Evolutionary conservation across 1,140 invertebrate species (phyloP).

Genomic region (Drosophila saltans): DNA sequence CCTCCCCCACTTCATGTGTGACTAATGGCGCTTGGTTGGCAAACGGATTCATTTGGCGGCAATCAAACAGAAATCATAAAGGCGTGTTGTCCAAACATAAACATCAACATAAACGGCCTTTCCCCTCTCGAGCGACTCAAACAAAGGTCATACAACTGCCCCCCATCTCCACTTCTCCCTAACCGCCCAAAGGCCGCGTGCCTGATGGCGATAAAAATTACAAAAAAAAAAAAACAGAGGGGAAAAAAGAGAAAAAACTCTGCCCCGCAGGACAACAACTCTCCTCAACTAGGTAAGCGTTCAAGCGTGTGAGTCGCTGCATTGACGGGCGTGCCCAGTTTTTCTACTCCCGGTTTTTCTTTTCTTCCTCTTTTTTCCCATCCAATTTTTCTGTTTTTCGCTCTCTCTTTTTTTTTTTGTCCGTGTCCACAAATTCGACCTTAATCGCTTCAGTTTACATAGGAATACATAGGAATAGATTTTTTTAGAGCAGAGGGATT

Average conservation of each 20-base stretch:
- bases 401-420: too few species aligned
- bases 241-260: not conserved
- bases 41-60: slow-evolving; percentile 46
- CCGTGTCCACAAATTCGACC: slow-evolving; percentile 4
- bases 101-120: slow-evolving; percentile 41
- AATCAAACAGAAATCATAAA: slow-evolving; percentile 82
- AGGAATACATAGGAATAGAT: not conserved
- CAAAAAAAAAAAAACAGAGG: slow-evolving; percentile 4
- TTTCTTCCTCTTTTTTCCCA: too few species aligned
- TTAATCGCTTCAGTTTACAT: slow-evolving; percentile 6
- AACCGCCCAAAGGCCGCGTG: slow-evolving; percentile 44
- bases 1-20: slow-evolving; percentile 45
- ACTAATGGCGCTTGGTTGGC: slow-evolving; percentile 73
- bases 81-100: slow-evolving; percentile 78
- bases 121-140: slow-evolving; percentile 33
- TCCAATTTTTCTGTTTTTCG: not conserved
- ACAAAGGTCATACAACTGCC: slow-evolving; percentile 38
- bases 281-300: slow-evolving; percentile 24
- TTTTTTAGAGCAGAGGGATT: not conserved
- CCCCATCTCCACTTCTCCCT: not conserved
- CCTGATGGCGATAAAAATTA: slow-evolving; percentile 67
- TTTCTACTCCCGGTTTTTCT: slow-evolving; percentile 1
- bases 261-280: not conserved
- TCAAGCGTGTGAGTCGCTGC: slow-evolving; percentile 38
- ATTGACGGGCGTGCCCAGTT: slow-evolving; percentile 46